These are phyloP conservation scores for Corythornis madagascariensis DNA, from an alignment of 2,113 vertebrate species.

Conservation along the genomic window DNA sequence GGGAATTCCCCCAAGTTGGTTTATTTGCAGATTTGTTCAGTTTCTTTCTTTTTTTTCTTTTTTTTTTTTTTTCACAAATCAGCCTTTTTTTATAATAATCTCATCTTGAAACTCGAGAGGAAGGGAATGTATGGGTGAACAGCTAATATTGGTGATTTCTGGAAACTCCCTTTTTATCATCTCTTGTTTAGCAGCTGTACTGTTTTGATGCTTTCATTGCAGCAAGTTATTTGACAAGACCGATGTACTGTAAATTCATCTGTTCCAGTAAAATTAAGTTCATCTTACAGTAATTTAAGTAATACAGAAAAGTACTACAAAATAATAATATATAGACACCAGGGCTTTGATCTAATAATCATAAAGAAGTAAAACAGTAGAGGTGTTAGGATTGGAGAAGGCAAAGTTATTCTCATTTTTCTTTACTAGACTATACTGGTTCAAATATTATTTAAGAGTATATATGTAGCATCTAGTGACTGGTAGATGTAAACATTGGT, in stretches of 20 bases:
- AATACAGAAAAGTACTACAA: neutral
- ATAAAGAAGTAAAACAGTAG: neutral
- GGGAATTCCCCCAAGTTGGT: conserved; percentile 69
- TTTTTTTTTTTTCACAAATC: conserved; percentile 58
- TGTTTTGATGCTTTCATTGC: conserved; percentile 69
- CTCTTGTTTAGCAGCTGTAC: conserved; percentile 67
- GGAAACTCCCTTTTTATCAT: conserved; percentile 83
- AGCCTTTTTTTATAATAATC: conserved; percentile 70
- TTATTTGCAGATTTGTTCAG: conserved; percentile 68
- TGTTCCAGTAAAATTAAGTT: conserved; percentile 19
- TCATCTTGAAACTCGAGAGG: conserved; percentile 84
- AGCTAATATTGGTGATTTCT: conserved; percentile 76
- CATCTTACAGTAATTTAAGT: neutral
- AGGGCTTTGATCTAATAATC: neutral
- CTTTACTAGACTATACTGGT: neutral
- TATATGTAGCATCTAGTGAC: neutral
- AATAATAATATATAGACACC: neutral
- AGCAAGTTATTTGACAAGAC: conserved; percentile 15
- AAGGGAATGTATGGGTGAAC: conserved; percentile 76
- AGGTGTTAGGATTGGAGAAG: neutral
- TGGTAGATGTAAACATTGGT: neutral
- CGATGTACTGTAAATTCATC: neutral
- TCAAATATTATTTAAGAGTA: neutral
- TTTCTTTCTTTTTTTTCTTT: conserved; percentile 31
- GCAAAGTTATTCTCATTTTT: neutral